Percentiles rank a stretch among this genome's conserved stretches.
phyloP scores from a whole-genome alignment of 2,888 invertebrate species.

The Kuschelorhynchus macadamiae region DNA sequence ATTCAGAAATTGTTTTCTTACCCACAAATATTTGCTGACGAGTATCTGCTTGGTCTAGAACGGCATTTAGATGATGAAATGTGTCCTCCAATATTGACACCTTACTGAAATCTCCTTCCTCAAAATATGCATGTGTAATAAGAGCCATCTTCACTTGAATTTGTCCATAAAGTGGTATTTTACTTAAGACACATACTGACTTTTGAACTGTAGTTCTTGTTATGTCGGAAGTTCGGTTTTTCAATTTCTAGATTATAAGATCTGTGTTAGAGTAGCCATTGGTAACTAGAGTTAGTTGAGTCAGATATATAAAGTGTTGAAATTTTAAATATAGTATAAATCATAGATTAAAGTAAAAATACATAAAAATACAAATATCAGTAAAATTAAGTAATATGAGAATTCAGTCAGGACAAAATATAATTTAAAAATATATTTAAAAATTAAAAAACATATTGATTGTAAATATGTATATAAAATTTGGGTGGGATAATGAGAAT shows the following conservation, averaged over 20 bases:
- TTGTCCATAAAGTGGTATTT: constrained; percentile 92
- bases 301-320: too few relatives aligned
- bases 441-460: too few relatives aligned
- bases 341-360: too few relatives aligned
- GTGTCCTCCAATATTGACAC: constrained; percentile 92
- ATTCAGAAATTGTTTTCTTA: constrained; percentile 65
- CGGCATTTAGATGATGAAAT: constrained; percentile 91
- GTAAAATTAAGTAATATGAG: too few relatives aligned
- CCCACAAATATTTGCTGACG: constrained; percentile 79
- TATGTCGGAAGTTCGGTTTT: constrained; percentile 93
- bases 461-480: too few relatives aligned
- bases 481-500: too few relatives aligned
- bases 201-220: constrained; percentile 98
- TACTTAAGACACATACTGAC: constrained; percentile 95
- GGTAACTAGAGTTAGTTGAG: too few relatives aligned
- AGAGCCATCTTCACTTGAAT: constrained; percentile 95
- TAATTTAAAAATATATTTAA: too few relatives aligned
- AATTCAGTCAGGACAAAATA: too few relatives aligned
- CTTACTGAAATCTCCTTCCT: constrained; percentile 93
- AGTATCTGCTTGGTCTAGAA: constrained; percentile 76
- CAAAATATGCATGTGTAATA: constrained; percentile 97
- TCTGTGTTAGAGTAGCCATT: too few relatives aligned
- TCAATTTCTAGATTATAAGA: constrained; percentile 94
- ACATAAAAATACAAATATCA: too few relatives aligned
- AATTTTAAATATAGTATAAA: too few relatives aligned